Conservation (phyloP, 2,888 invertebrate species). For the Phasia obesa region DNA sequence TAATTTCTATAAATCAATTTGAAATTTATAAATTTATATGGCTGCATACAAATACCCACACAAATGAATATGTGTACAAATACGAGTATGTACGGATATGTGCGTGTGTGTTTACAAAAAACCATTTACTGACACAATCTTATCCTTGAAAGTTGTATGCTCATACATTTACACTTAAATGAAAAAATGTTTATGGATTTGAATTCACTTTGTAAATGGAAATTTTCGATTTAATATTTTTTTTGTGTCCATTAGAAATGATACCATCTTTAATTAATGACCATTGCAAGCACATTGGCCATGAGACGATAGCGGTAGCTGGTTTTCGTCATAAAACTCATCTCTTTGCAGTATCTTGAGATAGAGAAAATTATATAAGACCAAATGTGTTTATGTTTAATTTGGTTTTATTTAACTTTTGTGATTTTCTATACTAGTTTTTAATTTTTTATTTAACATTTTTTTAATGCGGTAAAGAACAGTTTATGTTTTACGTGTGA, state of each 20-base stretch:
- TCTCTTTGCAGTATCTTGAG: constrained; percentile 11
- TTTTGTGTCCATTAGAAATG: constrained; percentile 26
- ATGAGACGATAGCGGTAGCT: constrained; percentile 19
- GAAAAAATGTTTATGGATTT: no score
- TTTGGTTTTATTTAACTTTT: no score
- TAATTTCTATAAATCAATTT: constrained; percentile 54
- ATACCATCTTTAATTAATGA: constrained; percentile 28
- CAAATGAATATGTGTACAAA: not conserved
- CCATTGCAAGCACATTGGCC: constrained; percentile 15
- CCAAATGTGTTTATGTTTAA: no score
- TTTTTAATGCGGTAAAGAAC: no score
- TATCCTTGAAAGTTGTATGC: constrained; percentile 45
- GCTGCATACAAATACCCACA: not conserved
- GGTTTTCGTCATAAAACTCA: constrained; percentile 41
- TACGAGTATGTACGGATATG: no score
- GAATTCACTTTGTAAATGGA: not conserved
- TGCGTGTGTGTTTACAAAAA: not conserved
- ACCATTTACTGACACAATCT: constrained; percentile 28
- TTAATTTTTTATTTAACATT: no score
- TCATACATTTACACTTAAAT: not conserved
- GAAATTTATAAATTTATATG: constrained; percentile 5
- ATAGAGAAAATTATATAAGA: not conserved
- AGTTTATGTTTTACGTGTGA: not conserved
- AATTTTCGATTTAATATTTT: constrained; percentile 9
- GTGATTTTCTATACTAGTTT: no score